Percentiles rank a stretch among this genome's conserved stretches.
These are phyloP conservation scores for Heloderma charlesbogerti DNA, from an alignment of 2,113 vertebrate species.

Conservation along the genomic window DNA sequence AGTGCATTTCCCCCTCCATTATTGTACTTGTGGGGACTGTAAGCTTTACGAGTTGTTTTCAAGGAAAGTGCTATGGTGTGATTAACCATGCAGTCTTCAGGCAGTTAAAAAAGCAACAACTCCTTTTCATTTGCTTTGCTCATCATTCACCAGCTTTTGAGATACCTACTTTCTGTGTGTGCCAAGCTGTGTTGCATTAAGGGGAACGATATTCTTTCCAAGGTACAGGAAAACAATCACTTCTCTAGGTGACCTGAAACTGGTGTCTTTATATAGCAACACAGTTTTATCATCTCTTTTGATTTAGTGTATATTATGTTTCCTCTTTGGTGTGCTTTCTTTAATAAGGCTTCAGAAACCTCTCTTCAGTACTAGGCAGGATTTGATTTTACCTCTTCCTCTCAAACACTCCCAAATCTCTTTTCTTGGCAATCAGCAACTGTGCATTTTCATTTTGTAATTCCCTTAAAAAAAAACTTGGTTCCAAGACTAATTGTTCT, in stretches of 20 bases:
- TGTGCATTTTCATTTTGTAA: constrained; percentile 45
- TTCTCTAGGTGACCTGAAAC: background rate
- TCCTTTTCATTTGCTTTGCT: background rate
- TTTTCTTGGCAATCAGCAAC: constrained; percentile 36
- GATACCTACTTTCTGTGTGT: background rate
- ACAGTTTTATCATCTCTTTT: constrained; percentile 25
- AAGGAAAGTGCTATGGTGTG: background rate
- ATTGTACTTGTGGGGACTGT: rapidly evolving
- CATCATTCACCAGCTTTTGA: background rate
- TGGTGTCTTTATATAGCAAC: background rate
- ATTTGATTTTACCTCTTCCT: constrained; percentile 37
- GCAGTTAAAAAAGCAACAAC: background rate
- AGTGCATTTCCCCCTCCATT: background rate
- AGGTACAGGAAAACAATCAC: constrained; percentile 1
- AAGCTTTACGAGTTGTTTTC: background rate
- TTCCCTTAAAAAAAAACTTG: constrained; percentile 48
- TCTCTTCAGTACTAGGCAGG: background rate
- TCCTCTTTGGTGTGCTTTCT: constrained; percentile 27
- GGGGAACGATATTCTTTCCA: constrained; percentile 35
- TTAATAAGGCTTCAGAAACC: constrained; percentile 17
- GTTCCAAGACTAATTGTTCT: constrained; percentile 37
- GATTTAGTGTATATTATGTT: constrained; percentile 35
- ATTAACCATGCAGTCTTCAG: background rate
- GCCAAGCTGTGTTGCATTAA: constrained; percentile 32
- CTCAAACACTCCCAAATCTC: constrained; percentile 19